Conservation (phyloP, 2,113 vertebrate genomes). For the Gallinago undulata region DNA sequence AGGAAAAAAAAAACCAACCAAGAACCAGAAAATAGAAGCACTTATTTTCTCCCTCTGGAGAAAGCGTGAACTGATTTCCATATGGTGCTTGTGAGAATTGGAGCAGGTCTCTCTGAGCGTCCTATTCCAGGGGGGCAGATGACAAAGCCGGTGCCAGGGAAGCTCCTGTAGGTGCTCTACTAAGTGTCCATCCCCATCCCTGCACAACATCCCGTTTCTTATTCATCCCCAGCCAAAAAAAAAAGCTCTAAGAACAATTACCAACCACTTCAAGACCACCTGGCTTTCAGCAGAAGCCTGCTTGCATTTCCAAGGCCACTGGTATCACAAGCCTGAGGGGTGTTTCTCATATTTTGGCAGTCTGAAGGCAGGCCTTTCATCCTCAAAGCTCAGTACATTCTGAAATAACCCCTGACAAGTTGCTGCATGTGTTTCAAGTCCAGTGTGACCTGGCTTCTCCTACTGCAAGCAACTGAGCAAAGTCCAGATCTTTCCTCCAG, state of each 20-base stretch:
- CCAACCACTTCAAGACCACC: neutral
- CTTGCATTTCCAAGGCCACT: neutral
- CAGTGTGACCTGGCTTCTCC: neutral
- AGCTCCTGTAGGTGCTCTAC: neutral
- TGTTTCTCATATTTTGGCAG: neutral
- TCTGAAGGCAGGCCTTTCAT: neutral
- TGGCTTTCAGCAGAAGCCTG: neutral
- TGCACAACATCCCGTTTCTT: neutral
- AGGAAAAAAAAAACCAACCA: neutral
- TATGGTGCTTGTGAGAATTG: neutral
- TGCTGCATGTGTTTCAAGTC: neutral
- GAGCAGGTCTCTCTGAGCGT: neutral
- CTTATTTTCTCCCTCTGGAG: conserved; percentile 28
- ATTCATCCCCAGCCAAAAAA: neutral
- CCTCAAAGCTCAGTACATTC: neutral
- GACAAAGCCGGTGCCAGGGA: neutral
- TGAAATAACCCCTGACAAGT: neutral
- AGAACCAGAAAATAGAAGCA: neutral
- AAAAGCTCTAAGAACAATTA: neutral
- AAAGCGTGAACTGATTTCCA: conserved; percentile 42
- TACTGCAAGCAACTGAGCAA: neutral
- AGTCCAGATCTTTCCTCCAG: neutral
- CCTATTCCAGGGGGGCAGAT: neutral
- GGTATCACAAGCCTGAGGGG: no score
- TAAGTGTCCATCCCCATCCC: neutral